Base-by-base conservation (phyloP, 2,797 vertebrate species). In the Echiichthys vipera region DNA sequence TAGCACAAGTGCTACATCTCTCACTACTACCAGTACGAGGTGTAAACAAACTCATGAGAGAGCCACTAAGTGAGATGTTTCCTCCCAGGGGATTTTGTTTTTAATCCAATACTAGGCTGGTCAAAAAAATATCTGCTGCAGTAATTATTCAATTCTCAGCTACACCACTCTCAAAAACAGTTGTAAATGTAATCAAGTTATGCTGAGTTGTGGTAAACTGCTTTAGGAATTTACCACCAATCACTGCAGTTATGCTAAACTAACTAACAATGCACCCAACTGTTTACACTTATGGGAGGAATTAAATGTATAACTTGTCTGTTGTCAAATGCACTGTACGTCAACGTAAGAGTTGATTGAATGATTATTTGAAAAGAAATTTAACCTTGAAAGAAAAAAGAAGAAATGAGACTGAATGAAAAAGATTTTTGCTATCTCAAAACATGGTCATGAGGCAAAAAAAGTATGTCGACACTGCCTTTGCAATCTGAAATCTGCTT, bases 231-330 rank as follows among this genome's bases (percentile, higher is more conserved):
- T 43, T n/a, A n/a, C n/a, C 4, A 15, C 25, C n/a, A 50, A n/a
- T 34, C 27, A 43, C 9, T 55, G 34, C 22, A 50, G 43, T 59
- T 49, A 18, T 55, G 47, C 49, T 71, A 43, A 49, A 53, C 72
- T 56, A 70, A 34, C 55, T 29, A 49, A 68, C 1, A 59, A 59
- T n/a, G 17, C 45, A 37, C 29, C 6, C 22, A 6, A n/a, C n/a
- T n/a, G n/a, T n/a, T n/a, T n/a, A n/a, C n/a, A n/a, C n/a, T n/a
- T n/a, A n/a, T n/a, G n/a, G n/a, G n/a, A n/a, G n/a, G n/a, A n/a
- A n/a, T 46, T 24, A 22, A 46, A 46, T 46, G 11, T 14, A 46
- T 13, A 46, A 10, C 22, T 22, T 46, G 9, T 22, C 5, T 4
- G n/a, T 14, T 46, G 17, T 39, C 22, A 50, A 49, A 64, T 64